Evolutionary conservation across 1,140 invertebrate species (phyloP).

Genomic region (Caenorhabditis tropicalis): DNA sequence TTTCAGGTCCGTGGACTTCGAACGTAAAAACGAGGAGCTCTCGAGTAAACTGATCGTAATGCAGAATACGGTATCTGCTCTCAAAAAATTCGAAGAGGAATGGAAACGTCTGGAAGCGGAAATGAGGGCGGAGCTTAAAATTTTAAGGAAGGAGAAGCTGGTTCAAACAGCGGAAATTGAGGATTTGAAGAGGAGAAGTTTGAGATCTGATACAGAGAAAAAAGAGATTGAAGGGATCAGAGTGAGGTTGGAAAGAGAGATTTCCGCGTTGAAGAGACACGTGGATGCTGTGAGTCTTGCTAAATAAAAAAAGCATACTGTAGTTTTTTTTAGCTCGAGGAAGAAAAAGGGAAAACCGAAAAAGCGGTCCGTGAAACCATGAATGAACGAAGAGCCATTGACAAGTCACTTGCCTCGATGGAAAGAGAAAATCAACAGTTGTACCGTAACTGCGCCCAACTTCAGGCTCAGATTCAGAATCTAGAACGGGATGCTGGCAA

Average conservation of each 20-base stretch:
- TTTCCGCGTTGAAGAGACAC: slow-evolving; percentile 50
- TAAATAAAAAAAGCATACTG: neutral
- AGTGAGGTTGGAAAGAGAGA: slow-evolving; percentile 50
- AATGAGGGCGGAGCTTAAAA: slow-evolving; percentile 52
- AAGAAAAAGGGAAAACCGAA: slow-evolving; percentile 52
- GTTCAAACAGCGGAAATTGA: slow-evolving; percentile 52
- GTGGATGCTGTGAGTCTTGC: slow-evolving; percentile 43
- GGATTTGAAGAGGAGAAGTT: slow-evolving; percentile 46
- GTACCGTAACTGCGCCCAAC: slow-evolving; percentile 51
- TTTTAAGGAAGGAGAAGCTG: slow-evolving; percentile 52
- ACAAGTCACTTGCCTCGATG: slow-evolving; percentile 57
- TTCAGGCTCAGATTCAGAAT: slow-evolving; percentile 53
- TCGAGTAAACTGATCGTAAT: neutral
- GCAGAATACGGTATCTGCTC: slow-evolving; percentile 21
- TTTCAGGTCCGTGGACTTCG: slow-evolving; percentile 2
- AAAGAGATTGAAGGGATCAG: slow-evolving; percentile 51
- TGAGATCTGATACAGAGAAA: slow-evolving; percentile 42
- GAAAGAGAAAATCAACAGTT: slow-evolving; percentile 55
- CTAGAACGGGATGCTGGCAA: slow-evolving; percentile 48
- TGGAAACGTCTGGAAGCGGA: slow-evolving; percentile 47
- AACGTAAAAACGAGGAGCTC: slow-evolving; percentile 18
- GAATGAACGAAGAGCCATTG: slow-evolving; percentile 51
- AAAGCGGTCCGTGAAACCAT: slow-evolving; percentile 48
- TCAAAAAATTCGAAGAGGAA: slow-evolving; percentile 39
- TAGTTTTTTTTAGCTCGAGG: slow-evolving; percentile 54